Conservation (phyloP, 2,113 vertebrate genomes). For the Mastomys natalensis region DNA sequence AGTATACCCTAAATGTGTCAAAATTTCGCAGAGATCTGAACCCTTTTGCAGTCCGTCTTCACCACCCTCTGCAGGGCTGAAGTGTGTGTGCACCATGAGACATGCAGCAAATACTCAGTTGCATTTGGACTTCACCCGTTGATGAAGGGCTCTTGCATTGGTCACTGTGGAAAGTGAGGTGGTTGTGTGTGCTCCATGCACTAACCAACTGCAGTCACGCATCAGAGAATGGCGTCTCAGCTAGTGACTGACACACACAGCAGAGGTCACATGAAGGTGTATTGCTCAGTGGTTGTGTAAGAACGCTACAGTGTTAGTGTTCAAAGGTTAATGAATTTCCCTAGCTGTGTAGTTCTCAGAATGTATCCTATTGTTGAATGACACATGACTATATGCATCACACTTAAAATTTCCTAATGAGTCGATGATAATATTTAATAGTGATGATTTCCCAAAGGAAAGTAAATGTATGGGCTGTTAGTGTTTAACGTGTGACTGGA, state of each 20-base stretch:
- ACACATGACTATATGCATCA: not conserved
- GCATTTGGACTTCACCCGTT: not conserved
- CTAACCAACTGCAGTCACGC: not conserved
- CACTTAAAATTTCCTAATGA: conserved; percentile 9
- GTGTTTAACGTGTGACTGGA: not conserved
- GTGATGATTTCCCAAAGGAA: conserved; percentile 43
- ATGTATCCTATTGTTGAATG: not conserved
- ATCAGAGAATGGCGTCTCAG: not conserved
- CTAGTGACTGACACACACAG: not conserved
- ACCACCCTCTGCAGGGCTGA: not conserved
- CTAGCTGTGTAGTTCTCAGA: not conserved
- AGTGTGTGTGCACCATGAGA: not conserved
- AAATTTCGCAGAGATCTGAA: not conserved
- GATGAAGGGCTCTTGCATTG: not conserved
- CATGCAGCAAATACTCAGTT: not conserved
- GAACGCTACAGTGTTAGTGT: no score
- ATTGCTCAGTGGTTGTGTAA: not conserved
- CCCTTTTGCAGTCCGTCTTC: not conserved
- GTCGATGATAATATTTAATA: conserved; percentile 18
- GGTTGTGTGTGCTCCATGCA: not conserved
- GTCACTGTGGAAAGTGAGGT: not conserved
- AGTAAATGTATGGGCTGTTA: not conserved
- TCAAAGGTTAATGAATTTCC: not conserved
- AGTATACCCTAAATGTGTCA: not conserved
- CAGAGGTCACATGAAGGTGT: not conserved